Percentiles rank a stretch among this genome's conserved stretches.
phyloP scores from a whole-genome alignment of 2,113 vertebrate species.

The Catharus fuscescens region DNA sequence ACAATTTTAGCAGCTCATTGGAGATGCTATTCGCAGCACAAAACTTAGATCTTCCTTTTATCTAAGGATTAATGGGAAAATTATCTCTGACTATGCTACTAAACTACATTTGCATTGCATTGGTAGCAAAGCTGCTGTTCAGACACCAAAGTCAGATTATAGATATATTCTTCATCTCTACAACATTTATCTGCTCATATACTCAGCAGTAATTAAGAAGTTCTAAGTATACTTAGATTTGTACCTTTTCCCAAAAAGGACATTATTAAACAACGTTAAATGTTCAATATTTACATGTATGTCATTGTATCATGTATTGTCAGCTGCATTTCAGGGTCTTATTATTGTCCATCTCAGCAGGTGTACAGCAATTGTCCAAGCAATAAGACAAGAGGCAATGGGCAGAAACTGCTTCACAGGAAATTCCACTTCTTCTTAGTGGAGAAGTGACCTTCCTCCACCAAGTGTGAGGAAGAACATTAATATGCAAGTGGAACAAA shows the following conservation, averaged over 20 bases:
- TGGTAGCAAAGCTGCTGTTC: background rate
- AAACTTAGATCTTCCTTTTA: background rate
- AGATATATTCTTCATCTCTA: background rate
- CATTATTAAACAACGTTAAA: background rate
- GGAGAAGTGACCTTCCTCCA: background rate
- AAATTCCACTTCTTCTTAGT: background rate
- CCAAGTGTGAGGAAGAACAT: background rate
- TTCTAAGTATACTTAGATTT: background rate
- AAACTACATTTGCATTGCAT: background rate
- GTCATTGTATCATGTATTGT: rapidly evolving
- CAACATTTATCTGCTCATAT: background rate
- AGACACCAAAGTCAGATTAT: background rate
- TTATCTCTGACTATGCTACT: background rate
- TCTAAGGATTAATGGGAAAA: background rate
- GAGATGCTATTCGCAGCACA: background rate
- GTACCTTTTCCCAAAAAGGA: background rate
- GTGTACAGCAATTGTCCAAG: background rate
- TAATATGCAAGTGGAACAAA: background rate
- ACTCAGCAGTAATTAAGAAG: background rate
- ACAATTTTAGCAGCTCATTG: background rate
- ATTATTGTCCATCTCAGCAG: background rate
- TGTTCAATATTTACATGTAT: background rate
- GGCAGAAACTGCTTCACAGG: background rate
- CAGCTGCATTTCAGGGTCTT: background rate
- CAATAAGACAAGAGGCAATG: background rate